Percentiles rank a stretch among this genome's conserved stretches.
phyloP scores from a whole-genome alignment of 2,113 vertebrate species.

The Grammatotria lemairii region DNA sequence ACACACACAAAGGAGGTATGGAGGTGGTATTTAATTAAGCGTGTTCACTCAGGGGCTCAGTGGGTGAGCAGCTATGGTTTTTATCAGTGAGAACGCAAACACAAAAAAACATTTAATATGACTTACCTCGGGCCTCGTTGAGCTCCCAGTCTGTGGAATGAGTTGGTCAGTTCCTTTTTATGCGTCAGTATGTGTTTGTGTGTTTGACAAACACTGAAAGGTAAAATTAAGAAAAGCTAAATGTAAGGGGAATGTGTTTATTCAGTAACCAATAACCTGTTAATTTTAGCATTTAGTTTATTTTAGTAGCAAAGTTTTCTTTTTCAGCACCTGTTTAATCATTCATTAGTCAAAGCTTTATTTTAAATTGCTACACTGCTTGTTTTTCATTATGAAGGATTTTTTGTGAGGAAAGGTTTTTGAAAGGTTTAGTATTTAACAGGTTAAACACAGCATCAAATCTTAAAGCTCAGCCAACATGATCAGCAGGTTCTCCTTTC shows the following conservation, averaged over 20 bases:
- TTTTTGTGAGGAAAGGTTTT: neutral
- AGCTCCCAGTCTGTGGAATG: neutral
- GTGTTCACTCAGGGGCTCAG: constrained; percentile 18
- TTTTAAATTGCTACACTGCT: neutral
- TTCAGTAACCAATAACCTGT: neutral
- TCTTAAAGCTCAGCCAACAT: neutral
- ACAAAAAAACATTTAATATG: constrained; percentile 33
- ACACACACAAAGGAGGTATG: neutral
- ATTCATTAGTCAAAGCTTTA: neutral
- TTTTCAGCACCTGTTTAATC: neutral
- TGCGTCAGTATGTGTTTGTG: neutral
- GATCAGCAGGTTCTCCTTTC: neutral
- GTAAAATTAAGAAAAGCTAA: neutral
- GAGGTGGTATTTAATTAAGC: constrained; percentile 7
- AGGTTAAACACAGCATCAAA: neutral
- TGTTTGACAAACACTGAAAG: neutral
- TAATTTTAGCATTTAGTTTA: neutral
- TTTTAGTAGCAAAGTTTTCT: neutral
- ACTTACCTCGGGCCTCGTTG: neutral
- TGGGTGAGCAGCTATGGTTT: constrained; percentile 39
- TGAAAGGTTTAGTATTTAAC: neutral
- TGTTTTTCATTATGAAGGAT: neutral
- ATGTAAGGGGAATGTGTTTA: neutral
- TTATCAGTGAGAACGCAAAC: constrained; percentile 55
- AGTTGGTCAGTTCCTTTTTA: neutral